Conservation (phyloP, 2,888 invertebrate species). For the Drosophila trichaetosa region DNA sequence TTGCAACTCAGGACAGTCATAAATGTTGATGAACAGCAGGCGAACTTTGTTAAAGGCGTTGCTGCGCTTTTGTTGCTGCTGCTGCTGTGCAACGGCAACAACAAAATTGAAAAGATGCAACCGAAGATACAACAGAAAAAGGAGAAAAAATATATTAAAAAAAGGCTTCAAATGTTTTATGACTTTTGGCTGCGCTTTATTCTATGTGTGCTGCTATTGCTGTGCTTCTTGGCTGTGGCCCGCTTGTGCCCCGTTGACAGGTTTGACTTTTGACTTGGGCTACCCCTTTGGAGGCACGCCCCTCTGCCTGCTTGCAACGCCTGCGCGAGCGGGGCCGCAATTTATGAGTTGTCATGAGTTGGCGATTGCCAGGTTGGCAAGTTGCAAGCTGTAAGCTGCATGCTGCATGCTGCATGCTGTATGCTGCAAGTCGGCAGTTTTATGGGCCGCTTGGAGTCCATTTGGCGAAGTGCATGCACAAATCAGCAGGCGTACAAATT, state of each 20-base stretch:
- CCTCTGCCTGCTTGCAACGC: conserved; percentile 39
- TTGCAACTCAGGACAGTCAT: conserved; percentile 62
- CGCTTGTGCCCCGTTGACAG: conserved; percentile 59
- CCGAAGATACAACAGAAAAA: conserved; percentile 57
- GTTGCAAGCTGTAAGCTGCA: conserved; percentile 21
- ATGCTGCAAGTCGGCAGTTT: conserved; percentile 38
- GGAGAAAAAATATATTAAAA: conserved; percentile 4
- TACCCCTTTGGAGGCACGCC: conserved; percentile 39
- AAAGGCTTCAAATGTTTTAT: conserved; percentile 56
- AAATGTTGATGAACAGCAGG: conserved; percentile 81
- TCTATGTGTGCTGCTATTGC: conserved; percentile 45
- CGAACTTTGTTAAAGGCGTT: conserved; percentile 78
- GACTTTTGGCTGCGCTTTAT: conserved; percentile 59
- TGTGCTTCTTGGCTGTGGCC: conserved; percentile 5
- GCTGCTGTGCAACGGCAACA: conserved; percentile 67
- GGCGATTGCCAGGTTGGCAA: conserved; percentile 39
- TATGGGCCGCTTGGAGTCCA: conserved; percentile 56
- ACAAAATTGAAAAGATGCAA: conserved; percentile 77
- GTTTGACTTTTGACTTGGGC: conserved; percentile 66
- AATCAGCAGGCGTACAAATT: conserved; percentile 69
- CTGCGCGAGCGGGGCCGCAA: conserved; percentile 39
- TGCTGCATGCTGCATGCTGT: not conserved
- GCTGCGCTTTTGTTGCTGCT: conserved; percentile 70
- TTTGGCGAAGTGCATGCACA: conserved; percentile 49
- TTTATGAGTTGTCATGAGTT: conserved; percentile 59